Evolutionary conservation across 2,113 vertebrate species (phyloP).

Genomic region (Megaceryle torquata): DNA sequence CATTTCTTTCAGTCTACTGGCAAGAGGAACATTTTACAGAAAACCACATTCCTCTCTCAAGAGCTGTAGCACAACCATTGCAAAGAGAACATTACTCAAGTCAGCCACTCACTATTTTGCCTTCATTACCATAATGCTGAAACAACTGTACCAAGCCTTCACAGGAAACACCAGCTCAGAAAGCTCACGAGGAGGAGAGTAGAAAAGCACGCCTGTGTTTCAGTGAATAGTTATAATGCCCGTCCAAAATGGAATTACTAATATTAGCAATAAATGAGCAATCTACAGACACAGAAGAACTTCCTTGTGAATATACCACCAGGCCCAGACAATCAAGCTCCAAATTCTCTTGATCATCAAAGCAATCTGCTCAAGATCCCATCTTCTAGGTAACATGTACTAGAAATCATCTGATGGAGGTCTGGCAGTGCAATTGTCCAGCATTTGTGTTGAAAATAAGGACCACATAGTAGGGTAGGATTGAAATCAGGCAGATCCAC

Average conservation of each 20-base stretch:
- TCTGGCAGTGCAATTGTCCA: neutral
- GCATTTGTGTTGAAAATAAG: neutral
- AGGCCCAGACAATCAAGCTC: neutral
- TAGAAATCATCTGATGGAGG: neutral
- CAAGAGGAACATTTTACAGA: neutral
- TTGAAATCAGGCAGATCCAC: neutral
- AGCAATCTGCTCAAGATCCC: neutral
- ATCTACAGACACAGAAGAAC: neutral
- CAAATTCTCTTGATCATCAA: neutral
- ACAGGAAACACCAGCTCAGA: neutral
- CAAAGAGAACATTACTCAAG: neutral
- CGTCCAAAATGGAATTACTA: neutral
- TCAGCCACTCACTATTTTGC: neutral
- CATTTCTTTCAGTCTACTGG: neutral
- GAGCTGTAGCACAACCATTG: rapidly evolving
- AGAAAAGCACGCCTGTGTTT: neutral
- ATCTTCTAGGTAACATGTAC: neutral
- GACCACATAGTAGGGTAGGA: neutral
- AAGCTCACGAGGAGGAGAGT: neutral
- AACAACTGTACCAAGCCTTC: neutral
- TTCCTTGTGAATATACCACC: neutral
- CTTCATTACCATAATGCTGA: neutral
- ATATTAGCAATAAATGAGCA: neutral
- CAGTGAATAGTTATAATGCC: rapidly evolving
- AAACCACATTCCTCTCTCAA: neutral